A percentile compares a stretch with the other conserved stretches of the same genome.
Evolutionary conservation across 2,888 invertebrate genomes (phyloP).

Genomic region (Salpingus planirostris): DNA sequence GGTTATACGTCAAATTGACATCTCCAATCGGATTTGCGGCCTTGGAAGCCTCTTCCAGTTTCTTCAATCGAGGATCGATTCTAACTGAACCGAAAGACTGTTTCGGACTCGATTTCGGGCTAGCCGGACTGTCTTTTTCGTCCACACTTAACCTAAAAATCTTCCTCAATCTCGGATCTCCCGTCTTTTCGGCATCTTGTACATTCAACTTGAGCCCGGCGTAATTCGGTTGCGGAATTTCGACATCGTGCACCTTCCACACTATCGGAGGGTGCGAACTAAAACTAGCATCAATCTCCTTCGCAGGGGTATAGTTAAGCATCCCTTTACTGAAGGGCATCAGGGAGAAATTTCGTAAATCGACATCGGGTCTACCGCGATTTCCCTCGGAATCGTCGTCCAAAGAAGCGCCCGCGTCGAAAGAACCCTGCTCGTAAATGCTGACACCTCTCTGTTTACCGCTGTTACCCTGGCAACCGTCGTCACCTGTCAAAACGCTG

Average conservation of each 20-base stretch:
- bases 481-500: constrained; percentile 25
- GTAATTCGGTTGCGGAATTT: constrained; percentile 67
- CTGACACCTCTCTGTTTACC: constrained; percentile 40
- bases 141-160: constrained; percentile 60
- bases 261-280: constrained; percentile 66
- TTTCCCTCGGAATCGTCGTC: constrained; percentile 5
- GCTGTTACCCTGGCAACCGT: too few relatives aligned
- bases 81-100: constrained; percentile 20
- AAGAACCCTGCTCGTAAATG: constrained; percentile 54
- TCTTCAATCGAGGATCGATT: constrained; percentile 37
- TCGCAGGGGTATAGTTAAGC: constrained; percentile 74
- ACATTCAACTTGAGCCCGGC: constrained; percentile 62
- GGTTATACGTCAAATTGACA: constrained; percentile 45
- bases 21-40: too few relatives aligned
- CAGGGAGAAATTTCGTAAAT: constrained; percentile 59
- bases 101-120: constrained; percentile 42
- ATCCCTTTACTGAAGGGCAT: constrained; percentile 72
- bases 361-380: constrained; percentile 51
- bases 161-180: constrained; percentile 68
- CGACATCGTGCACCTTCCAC: constrained; percentile 53
- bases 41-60: constrained; percentile 24
- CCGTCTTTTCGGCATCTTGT: constrained; percentile 60
- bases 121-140: constrained; percentile 51
- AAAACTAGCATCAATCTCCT: constrained; percentile 77
- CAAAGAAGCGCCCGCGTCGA: constrained; percentile 39